Evolutionary conservation across 2,888 invertebrate species (phyloP), one percentile per base, ranked within the genome.

Genomic region (Habrosyne pyritoides): DNA sequence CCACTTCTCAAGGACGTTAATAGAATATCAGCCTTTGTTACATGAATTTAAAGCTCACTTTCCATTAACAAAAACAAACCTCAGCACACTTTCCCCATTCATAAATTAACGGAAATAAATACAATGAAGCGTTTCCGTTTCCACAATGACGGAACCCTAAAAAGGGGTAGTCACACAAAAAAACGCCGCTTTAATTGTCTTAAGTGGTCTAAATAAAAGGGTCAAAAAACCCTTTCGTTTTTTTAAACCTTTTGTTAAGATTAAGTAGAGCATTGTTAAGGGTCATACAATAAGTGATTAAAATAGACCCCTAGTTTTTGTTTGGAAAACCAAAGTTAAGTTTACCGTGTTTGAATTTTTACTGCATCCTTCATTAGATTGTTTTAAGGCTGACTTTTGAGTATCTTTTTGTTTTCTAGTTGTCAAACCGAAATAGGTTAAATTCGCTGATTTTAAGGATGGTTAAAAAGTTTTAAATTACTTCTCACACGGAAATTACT

Each of bases 151-250:
- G 63, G 68, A 57, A 69, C 66, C 67, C 75, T 56, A 73, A 71
- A 73, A 75, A 63, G 77, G 42, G 75, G 73, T 66, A 65, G 59
- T 58, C 73, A 73, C 71, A 76, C 79, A 83, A 73, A 81, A 82
- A 70, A 68, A 53, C 71, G 18, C 67, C 71, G 18, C 67, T 70
- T 81, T 84, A 84, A 86, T 87, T 86, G 85, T 87, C 82, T 83
- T 83, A 83, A 84, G 83, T 81, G 85, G 70, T 77, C 67, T 67
- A 72, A 70, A 78, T 68, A 70, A 76, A 81, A 76, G 66, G 72
- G 73, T 67, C 63, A 61, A 71, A 73, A 73, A 67, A 70, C 59
- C 49, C 67, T 66, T 78, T 79, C 59, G 62, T 67, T 63, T 62
- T 69, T 69, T 71, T 68, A 63, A 63, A 60, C 66, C 74, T 70